Evolutionary conservation across 2,888 invertebrate genomes (phyloP), one percentile per base, ranked within the genome.

Genomic region (Eristalinus sepulchralis): DNA sequence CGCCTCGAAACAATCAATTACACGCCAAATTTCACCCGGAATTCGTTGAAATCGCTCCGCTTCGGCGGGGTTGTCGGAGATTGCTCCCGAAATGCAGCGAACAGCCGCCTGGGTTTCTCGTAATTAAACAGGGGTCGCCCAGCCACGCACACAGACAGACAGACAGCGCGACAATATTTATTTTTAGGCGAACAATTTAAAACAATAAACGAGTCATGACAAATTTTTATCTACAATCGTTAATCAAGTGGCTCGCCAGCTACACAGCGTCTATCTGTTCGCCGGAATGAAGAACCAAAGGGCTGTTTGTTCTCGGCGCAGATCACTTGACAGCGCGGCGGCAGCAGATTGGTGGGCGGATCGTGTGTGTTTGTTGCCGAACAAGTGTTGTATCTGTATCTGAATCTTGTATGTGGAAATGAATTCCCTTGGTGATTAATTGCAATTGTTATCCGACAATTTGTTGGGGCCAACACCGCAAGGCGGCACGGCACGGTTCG

Each of bases 171-270:
- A 17, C 17, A 47, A 66, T 53, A 62, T 81, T 73, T 81, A 71
- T 77, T 81, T 77, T 85, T 85, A 79, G 75, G 75, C 34, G 75
- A 75, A 71, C 83, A 86, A 81, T 86, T 86, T 78, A 76, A 83
- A 75, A 79, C 82, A 86, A 86, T 86, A 83, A 86, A 86, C 86
- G 83, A 79, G 78, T 86, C 86, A 79, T 86, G 86, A 86, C 86
- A 86, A 86, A 86, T 86, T 86, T 83, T 57, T 86, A 86, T 86
- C 86, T 86, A 67, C 70, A 75, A 83, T 75, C 86, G 78, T 86
- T 86, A 86, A 86, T 86, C 86, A 86, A 77, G 72, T 60, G 64
- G 39, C 55, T 64, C 17, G 8, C 59, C 34, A 33, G 47, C 9
- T 31, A 55, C 53, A 57, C 55, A 81, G 67, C 47, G 73, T 82